Conservation (phyloP, 2,797 vertebrate species). For the Spondyliosoma cantharus region DNA sequence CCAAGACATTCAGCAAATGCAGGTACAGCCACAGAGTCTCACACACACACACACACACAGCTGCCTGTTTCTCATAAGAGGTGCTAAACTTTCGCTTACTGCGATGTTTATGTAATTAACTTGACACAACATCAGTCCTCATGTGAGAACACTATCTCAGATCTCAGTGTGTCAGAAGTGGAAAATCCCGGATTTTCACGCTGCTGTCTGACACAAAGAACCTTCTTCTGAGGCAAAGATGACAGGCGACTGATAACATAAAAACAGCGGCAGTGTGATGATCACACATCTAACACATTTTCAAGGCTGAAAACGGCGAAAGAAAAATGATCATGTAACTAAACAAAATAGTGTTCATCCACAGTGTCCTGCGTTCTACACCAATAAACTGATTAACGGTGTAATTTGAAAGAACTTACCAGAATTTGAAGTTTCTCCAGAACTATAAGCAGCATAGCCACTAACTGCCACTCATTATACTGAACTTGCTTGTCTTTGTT, state of each 20-base stretch:
- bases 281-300: background rate
- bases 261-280: background rate
- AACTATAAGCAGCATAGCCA: no score
- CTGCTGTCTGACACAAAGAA: background rate
- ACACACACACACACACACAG: background rate
- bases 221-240: background rate
- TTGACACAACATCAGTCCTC: conserved; percentile 23
- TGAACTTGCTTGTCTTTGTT: no score
- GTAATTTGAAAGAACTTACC: no score
- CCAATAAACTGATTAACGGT: no score
- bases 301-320: background rate
- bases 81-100: conserved; percentile 21
- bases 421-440: no score
- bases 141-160: conserved; percentile 25
- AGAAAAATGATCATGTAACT: background rate
- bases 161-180: conserved; percentile 20
- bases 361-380: background rate
- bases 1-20: background rate
- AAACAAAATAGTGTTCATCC: background rate
- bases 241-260: background rate
- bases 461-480: no score
- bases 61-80: conserved; percentile 32
- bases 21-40: background rate
- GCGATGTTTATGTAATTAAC: conserved; percentile 32
- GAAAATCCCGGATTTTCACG: conserved; percentile 26